Conservation (phyloP, 2,113 vertebrate genomes). For the Laterallus jamaicensis region DNA sequence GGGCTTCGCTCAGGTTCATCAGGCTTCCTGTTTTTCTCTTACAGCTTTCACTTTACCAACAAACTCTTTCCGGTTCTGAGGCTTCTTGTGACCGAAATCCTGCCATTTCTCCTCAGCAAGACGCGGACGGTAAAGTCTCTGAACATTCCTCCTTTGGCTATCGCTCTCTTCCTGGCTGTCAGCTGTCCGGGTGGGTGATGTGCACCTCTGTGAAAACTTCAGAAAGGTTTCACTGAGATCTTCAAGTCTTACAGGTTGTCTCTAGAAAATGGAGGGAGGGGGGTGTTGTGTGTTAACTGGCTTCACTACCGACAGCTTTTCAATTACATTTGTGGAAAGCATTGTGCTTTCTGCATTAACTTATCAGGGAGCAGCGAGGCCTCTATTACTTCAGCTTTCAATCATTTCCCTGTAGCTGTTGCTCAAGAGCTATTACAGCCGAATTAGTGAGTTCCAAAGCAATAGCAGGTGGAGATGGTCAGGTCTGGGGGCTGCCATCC, state of each 20-base stretch:
- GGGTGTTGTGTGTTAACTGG: not conserved
- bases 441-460: not conserved
- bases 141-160: not conserved
- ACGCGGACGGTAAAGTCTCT: not conserved
- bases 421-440: not conserved
- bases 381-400: not conserved
- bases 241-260: not conserved
- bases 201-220: not conserved
- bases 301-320: not conserved
- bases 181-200: not conserved
- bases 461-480: rapidly evolving
- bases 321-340: not conserved
- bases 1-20: not conserved
- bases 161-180: not conserved
- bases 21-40: conserved; percentile 45
- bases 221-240: not conserved
- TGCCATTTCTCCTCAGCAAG: rapidly evolving
- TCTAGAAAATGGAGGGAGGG: not conserved
- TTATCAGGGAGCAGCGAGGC: not conserved
- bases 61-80: not conserved
- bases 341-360: not conserved
- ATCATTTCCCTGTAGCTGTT: not conserved
- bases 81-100: not conserved
- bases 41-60: not conserved
- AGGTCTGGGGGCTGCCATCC: not conserved